phyloP scores from a whole-genome alignment of 1,140 invertebrate genomes.

The Popillia japonica region DNA sequence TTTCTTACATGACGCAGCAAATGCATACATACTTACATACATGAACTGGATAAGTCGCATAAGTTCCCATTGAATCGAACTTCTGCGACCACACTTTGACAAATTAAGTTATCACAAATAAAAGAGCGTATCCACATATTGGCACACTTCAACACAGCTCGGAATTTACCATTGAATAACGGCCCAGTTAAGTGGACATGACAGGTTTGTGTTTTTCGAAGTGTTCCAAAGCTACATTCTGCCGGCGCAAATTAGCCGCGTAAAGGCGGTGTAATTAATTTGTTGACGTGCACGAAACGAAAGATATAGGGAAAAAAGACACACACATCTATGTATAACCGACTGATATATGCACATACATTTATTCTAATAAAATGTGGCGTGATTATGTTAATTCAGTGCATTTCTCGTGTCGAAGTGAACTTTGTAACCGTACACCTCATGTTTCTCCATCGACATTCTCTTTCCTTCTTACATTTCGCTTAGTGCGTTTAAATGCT shows the following conservation, averaged over 20 bases:
- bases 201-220: slow-evolving; percentile 5
- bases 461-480: background rate
- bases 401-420: background rate
- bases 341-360: background rate
- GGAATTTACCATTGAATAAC: background rate
- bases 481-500: background rate
- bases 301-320: background rate
- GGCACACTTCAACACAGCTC: no score
- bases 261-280: background rate
- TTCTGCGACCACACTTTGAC: no score
- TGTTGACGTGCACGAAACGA: background rate
- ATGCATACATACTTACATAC: no score
- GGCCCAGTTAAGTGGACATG: background rate
- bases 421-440: background rate
- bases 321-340: background rate
- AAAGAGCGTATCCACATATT: no score
- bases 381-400: slow-evolving; percentile 15
- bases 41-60: no score
- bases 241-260: background rate
- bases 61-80: no score
- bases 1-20: no score
- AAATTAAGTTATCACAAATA: no score
- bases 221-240: background rate
- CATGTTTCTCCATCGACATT: background rate
- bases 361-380: slow-evolving; percentile 7